Evolutionary conservation across 1,140 invertebrate genomes (phyloP).

Genomic region (Andricus grossulariae): DNA sequence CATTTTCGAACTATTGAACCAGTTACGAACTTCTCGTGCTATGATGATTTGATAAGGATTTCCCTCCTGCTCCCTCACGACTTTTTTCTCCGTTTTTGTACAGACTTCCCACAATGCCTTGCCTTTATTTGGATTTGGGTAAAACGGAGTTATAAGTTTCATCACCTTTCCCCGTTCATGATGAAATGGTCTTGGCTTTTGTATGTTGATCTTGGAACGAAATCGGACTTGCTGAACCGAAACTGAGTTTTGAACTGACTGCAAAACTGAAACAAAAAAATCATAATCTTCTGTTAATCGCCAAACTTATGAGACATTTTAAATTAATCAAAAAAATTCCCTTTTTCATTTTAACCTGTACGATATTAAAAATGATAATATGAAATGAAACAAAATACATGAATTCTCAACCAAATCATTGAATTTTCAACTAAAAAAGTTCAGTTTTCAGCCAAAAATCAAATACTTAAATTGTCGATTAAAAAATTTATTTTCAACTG

Average conservation of each 20-base stretch:
- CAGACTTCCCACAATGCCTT: constrained; percentile 67
- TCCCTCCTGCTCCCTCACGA: constrained; percentile 53
- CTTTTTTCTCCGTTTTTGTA: constrained; percentile 39
- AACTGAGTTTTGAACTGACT: constrained; percentile 57
- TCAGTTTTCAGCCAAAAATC: too few species aligned
- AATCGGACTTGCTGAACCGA: constrained; percentile 79
- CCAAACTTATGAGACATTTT: too few species aligned
- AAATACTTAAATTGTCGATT: too few species aligned
- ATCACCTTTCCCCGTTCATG: constrained; percentile 80
- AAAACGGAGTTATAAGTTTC: constrained; percentile 79
- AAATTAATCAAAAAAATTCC: too few species aligned
- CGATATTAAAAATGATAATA: too few species aligned
- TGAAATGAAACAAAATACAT: too few species aligned
- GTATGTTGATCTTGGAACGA: constrained; percentile 84
- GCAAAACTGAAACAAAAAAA: constrained; percentile 63
- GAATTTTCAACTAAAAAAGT: too few species aligned
- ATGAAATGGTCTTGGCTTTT: constrained; percentile 81
- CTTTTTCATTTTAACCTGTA: too few species aligned
- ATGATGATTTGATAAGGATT: constrained; percentile 84
- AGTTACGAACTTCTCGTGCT: constrained; percentile 81
- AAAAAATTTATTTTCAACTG: too few species aligned
- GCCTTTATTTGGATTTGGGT: constrained; percentile 67
- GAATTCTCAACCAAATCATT: too few species aligned
- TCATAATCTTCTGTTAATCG: background rate
- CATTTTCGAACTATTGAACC: constrained; percentile 83